Conservation (phyloP, 2,797 vertebrate genomes). For the Pyrocephalus nanus region DNA sequence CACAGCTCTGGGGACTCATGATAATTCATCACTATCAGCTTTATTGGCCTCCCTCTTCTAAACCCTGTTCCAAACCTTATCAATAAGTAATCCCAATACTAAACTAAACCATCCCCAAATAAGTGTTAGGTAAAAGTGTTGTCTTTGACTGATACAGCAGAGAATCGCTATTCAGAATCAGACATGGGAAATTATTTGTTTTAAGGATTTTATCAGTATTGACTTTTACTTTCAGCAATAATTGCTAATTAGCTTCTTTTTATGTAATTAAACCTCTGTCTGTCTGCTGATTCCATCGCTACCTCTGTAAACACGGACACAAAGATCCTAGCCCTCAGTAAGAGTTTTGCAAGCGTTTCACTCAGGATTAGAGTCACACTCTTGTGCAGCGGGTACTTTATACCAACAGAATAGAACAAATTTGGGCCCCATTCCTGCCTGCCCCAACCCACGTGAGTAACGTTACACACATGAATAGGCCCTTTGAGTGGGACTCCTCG, state of each 20-base stretch:
- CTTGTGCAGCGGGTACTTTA: neutral
- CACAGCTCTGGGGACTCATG: conserved; percentile 69
- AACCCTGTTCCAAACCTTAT: conserved; percentile 35
- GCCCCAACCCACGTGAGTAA: neutral
- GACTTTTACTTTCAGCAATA: neutral
- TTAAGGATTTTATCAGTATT: neutral
- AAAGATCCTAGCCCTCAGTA: neutral
- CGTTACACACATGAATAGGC: neutral
- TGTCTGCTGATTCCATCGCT: neutral
- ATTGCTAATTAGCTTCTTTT: neutral
- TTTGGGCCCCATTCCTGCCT: neutral
- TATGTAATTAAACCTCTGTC: neutral
- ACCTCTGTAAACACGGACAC: neutral
- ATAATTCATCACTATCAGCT: conserved; percentile 71
- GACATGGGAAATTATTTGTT: neutral
- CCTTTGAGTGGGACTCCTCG: neutral
- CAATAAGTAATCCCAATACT: conserved; percentile 59
- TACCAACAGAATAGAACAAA: neutral
- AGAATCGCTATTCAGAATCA: neutral
- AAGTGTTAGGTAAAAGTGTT: conserved; percentile 32
- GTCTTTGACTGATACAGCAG: neutral
- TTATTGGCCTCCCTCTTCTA: conserved; percentile 55
- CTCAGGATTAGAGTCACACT: neutral
- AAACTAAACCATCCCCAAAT: conserved; percentile 36
- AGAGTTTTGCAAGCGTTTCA: neutral